Base-by-base conservation (phyloP, 2,113 vertebrate species). In the Peromyscus californicus region DNA sequence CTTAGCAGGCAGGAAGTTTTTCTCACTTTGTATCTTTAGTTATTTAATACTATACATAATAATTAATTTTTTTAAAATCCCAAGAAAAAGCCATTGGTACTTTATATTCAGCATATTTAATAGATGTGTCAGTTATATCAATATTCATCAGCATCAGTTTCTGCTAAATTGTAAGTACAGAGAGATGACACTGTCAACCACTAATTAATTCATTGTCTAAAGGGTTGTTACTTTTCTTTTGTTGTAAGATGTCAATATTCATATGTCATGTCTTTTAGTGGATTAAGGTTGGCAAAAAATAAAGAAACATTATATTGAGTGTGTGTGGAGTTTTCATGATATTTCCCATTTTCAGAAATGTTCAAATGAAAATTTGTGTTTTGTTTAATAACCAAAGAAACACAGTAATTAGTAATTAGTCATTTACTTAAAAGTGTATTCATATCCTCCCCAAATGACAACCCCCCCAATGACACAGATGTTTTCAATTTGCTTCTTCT, bases 31-130 rank as follows among this genome's bases (percentile, higher is more conserved):
- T 42, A 72, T 69, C 79, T 84, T 80, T 90, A 59, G 42, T 24
- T 39, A 83, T 39, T 72, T 7, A 72, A 75, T 82, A 1, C 11
- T 83, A 26, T 45, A 39, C 13, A 45, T 78, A 76, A 15, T 54
- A 15, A 51, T 88, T 93, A 7, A 69, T n/a, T 33, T 61, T 82
- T 22, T 12, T 21, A 69, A 79, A 70, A 59, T 3, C 54, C 19
- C 10, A 39, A 83, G 19, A 39, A 61, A 48, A 74, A n/a, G 2
- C 6, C 22, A 82, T 10, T 7, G 36, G 48, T 31, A 42, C 12
- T 87, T 90, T 75, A 12, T 74, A 75, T 76, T 89, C 93, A 45
- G 36, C 16, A 88, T 59, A 51, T 96, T 91, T 69, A 91, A 94
- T 63, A 75, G 42, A 79, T 72, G 45, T 74, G 0, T 48, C 54